Evolutionary conservation across 2,113 vertebrate genomes (phyloP).

Genomic region (Psilopsiagon aurifrons): DNA sequence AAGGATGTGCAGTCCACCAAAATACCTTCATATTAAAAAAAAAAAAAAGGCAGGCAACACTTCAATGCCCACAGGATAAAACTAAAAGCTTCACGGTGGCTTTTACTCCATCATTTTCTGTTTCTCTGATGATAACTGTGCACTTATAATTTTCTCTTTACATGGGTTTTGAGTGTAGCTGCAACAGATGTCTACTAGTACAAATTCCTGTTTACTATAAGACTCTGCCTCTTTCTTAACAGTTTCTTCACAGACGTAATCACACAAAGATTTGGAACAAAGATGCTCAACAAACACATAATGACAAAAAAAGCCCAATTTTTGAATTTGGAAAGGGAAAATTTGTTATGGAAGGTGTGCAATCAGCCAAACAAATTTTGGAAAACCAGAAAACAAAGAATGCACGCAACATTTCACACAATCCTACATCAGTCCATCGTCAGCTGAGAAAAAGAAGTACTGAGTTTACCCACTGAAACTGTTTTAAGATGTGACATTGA

Average conservation of each 20-base stretch:
- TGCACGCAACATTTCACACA: not conserved
- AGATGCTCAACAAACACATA: not conserved
- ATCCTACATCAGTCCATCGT: not conserved
- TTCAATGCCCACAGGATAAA: not conserved
- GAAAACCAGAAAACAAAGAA: not conserved
- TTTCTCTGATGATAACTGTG: not conserved
- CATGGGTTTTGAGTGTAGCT: not conserved
- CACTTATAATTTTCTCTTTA: not conserved
- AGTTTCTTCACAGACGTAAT: not conserved
- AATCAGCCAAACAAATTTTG: not conserved
- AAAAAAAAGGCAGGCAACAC: not conserved
- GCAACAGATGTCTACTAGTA: not conserved
- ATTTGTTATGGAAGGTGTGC: not conserved
- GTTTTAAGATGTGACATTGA: not conserved
- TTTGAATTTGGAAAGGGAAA: not conserved
- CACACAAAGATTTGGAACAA: not conserved
- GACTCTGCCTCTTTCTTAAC: not conserved
- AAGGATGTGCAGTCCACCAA: not conserved
- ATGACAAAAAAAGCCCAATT: not conserved
- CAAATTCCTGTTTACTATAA: not conserved
- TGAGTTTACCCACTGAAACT: not conserved
- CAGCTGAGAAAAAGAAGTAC: not conserved
- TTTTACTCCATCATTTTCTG: not conserved
- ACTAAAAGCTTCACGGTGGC: not conserved
- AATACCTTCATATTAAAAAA: not conserved